phyloP scores from a whole-genome alignment of 2,888 invertebrate species.

The Orthosia gothica region DNA sequence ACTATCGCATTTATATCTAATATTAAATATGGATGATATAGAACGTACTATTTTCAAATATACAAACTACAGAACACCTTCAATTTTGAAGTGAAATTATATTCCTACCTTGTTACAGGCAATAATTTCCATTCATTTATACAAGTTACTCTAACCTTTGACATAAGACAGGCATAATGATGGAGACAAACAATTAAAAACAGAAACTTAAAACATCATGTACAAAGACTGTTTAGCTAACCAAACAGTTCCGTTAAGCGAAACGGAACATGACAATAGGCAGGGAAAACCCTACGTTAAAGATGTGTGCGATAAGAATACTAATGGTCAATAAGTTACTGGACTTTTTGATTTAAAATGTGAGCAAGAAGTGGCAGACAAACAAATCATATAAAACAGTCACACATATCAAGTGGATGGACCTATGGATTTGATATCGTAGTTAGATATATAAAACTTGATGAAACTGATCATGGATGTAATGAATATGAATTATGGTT shows the following conservation, averaged over 20 bases:
- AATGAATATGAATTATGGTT: neutral
- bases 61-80: too few species aligned
- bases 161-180: neutral
- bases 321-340: slow-evolving; percentile 33
- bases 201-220: neutral
- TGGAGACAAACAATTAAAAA: neutral
- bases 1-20: too few species aligned
- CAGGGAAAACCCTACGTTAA: slow-evolving; percentile 42
- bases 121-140: neutral
- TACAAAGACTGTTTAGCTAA: slow-evolving; percentile 15
- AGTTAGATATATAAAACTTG: neutral
- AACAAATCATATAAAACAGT: slow-evolving; percentile 15
- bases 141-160: neutral
- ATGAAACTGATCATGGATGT: neutral
- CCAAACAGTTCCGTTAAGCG: slow-evolving; percentile 27
- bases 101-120: neutral
- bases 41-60: too few species aligned
- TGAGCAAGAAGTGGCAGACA: slow-evolving; percentile 4
- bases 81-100: too few species aligned
- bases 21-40: too few species aligned
- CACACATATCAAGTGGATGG: neutral
- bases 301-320: slow-evolving; percentile 38
- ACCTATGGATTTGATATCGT: too few species aligned
- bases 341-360: slow-evolving; percentile 7
- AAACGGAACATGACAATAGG: slow-evolving; percentile 52